These are phyloP conservation scores for Gadopsis marmoratus DNA, from an alignment of 2,797 vertebrate species.

Conservation along the genomic window DNA sequence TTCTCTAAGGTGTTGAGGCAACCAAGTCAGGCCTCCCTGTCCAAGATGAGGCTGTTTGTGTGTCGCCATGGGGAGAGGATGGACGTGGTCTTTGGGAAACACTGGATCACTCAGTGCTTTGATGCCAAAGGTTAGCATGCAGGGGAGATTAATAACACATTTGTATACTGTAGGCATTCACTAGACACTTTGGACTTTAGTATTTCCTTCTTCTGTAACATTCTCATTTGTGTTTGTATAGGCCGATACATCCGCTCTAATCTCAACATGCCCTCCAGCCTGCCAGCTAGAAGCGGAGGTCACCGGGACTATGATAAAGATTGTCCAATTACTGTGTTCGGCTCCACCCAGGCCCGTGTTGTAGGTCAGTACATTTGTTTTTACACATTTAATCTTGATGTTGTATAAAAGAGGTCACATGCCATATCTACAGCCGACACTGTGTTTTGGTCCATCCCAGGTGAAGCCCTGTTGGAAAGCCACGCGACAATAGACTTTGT, in stretches of 20 bases:
- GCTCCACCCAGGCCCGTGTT: slow-evolving; percentile 94
- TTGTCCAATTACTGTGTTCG: slow-evolving; percentile 97
- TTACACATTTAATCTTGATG: neutral
- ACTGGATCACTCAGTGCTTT: slow-evolving; percentile 97
- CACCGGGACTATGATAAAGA: slow-evolving; percentile 97
- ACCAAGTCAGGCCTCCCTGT: slow-evolving; percentile 85
- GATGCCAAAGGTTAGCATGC: slow-evolving; percentile 93
- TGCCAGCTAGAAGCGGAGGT: slow-evolving; percentile 91
- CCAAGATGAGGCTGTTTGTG: slow-evolving; percentile 94
- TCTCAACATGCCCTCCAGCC: slow-evolving; percentile 95
- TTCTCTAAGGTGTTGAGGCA: slow-evolving; percentile 86
- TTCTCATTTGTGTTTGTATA: slow-evolving; percentile 60
- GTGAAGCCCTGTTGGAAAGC: slow-evolving; percentile 95
- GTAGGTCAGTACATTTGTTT: slow-evolving; percentile 86
- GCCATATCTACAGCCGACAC: neutral
- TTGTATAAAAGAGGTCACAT: neutral
- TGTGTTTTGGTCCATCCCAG: slow-evolving; percentile 73
- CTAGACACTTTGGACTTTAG: neutral
- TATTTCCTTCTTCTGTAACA: slow-evolving; percentile 10
- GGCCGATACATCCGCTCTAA: slow-evolving; percentile 95
- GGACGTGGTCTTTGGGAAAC: slow-evolving; percentile 99
- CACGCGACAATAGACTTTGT: slow-evolving; percentile 91
- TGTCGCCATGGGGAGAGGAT: slow-evolving; percentile 98
- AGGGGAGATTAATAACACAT: neutral
- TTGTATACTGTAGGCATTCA: neutral